Base-by-base conservation (phyloP, 2,888 invertebrate genomes). In the Ormia ochracea region DNA sequence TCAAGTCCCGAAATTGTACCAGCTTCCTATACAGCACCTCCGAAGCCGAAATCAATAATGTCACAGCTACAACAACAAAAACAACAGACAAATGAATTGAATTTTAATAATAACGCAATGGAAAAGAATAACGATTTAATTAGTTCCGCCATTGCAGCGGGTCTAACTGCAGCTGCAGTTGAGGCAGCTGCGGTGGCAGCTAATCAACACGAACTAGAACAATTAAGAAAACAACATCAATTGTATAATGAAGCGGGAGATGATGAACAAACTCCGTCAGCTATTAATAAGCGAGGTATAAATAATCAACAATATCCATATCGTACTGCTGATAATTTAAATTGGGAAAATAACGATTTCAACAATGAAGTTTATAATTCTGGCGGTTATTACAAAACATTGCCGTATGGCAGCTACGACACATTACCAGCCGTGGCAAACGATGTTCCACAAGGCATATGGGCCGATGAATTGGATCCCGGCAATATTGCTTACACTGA, bases 381-480 rank as follows among this genome's bases (percentile, higher is more conserved):
- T 52, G 79, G 52, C 10, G 78, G 81, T 50, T 82, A 78, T 50
- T 81, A 81, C 45, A 78, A 81, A 41, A 66, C 12, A 12, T 52
- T 66, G 19, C 85, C 86, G 1, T 86, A 86, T 63, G 66, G 68
- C 17, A 74, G 50, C 12, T 78, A 59, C 14, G 78, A 80, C 21
- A 19, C 63, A 1, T 9, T 72, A 38, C 61, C 78, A 45, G 31
- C 43, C 21, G 50, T 72, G 21, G 19, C 54, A n/a, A 80, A 73
- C 28, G 84, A 85, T 78, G 83, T 87, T 48, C 87, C 88, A 43
- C 85, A 82, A 33, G 88, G 88, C 17, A 82, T 88, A 23, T 89
- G 89, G 89, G 82, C 84, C 5, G 89, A 89, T 73, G 90, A 89
- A 33, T 84, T 88, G 66, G 89, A 89, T 80, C 84, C 88, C 12